These are phyloP conservation scores for Epinotia brunnichana DNA, from an alignment of 2,888 invertebrate species.

Conservation along the genomic window DNA sequence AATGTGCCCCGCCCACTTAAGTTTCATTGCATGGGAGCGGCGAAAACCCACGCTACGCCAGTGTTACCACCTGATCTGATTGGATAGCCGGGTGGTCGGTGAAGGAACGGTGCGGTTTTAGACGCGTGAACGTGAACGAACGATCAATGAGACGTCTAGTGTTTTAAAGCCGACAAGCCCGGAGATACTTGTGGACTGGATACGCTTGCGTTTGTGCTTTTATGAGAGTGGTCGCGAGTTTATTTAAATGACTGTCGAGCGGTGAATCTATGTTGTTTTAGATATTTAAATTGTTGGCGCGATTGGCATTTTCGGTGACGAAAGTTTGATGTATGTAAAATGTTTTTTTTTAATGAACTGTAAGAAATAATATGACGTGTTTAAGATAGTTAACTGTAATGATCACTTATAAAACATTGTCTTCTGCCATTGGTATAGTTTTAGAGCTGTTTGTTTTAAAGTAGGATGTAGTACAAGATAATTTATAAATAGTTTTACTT, in stretches of 20 bases:
- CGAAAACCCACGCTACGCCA: too few species aligned
- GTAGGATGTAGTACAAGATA: conserved; percentile 44
- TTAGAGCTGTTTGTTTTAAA: conserved; percentile 25
- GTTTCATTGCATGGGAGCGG: too few species aligned
- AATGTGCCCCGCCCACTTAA: too few species aligned
- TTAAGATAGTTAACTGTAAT: conserved; percentile 24
- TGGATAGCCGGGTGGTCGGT: neutral
- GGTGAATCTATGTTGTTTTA: conserved; percentile 7
- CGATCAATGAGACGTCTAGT: neutral
- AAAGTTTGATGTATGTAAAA: neutral
- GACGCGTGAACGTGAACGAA: neutral
- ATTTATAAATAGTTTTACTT: conserved; percentile 36
- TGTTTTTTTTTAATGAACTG: neutral
- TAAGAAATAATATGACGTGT: conserved; percentile 9
- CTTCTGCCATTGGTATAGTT: conserved; percentile 26
- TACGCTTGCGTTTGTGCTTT: neutral
- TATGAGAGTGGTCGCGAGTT: conserved; percentile 9
- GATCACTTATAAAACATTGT: conserved; percentile 23
- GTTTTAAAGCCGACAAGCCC: neutral
- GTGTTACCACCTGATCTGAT: neutral
- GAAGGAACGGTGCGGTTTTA: neutral
- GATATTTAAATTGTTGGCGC: conserved; percentile 23
- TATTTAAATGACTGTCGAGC: conserved; percentile 14
- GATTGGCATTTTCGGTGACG: neutral
- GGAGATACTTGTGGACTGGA: neutral